These are phyloP conservation scores for Rhyacophila evoluta DNA, from an alignment of 2,888 invertebrate genomes.

Conservation along the genomic window DNA sequence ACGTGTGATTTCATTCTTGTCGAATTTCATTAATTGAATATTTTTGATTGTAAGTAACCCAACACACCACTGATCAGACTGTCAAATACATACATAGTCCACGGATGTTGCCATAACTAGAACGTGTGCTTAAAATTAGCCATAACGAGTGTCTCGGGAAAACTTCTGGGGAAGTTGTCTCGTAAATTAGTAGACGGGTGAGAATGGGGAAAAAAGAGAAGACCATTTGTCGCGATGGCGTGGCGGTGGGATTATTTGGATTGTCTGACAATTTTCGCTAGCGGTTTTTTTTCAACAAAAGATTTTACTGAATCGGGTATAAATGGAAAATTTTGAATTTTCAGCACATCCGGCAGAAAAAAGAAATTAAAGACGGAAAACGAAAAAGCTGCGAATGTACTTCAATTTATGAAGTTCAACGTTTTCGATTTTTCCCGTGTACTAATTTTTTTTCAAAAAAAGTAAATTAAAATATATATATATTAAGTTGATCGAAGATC, in stretches of 20 bases:
- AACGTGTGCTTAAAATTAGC: slow-evolving; percentile 16
- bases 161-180: neutral
- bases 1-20: no score
- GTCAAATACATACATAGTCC: neutral
- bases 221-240: neutral
- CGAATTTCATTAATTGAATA: no score
- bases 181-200: slow-evolving; percentile 1
- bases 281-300: neutral
- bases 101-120: neutral
- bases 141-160: slow-evolving; percentile 5
- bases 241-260: neutral
- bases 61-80: neutral
- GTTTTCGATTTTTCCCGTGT: no score
- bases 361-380: no score
- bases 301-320: neutral
- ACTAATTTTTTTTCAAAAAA: no score
- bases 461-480: no score
- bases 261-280: neutral
- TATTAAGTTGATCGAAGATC: no score
- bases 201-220: neutral
- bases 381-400: no score
- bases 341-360: no score
- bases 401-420: no score
- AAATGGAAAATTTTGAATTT: neutral
- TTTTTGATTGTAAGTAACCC: no score